Base-by-base conservation (phyloP, 2,797 vertebrate genomes). In the Peromyscus nudipes region DNA sequence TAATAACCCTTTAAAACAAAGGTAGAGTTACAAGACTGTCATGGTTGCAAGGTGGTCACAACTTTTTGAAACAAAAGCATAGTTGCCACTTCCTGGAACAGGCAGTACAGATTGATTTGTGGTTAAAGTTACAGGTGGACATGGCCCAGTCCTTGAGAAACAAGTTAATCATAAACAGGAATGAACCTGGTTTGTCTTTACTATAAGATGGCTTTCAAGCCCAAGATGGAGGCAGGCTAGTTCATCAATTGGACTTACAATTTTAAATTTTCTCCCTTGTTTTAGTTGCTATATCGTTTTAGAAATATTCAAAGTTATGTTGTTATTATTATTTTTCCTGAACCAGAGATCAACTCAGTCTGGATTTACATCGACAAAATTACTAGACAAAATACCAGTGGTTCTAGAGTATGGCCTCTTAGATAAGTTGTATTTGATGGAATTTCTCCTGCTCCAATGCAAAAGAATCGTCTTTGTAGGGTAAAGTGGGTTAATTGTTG, bases 281-380 rank as follows among this genome's bases (percentile, higher is more conserved):
- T 23, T 92, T 94, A 69, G 21, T 62, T 34, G 17, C 2, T 65
- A 19, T 82, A 31, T 92, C 79, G 71, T 43, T 89, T 92, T 71
- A 80, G 57, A 8, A 27, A 93, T 83, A 93, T 91, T 94, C n/a
- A 81, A 92, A 95, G 69, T 83, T 82, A 27, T 82, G 55, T 62
- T 81, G 40, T 37, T 10, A 29, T 89, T 92, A 91, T 57, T 93
- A 34, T 82, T 23, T 64, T 83, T 94, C 49, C 4, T 34, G 52
- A 92, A 77, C 76, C 29, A 75, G 82, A 94, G 85, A 75, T 34
- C 43, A 75, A 31, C 29, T 60, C 73, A 80, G 13, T 49, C 23
- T 82, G 46, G 49, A 85, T 85, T 84, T 85, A 94, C 14, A 64
- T 2, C 75, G 75, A 65, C 25, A 84, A 94, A 80, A 77, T 94